Evolutionary conservation across 2,888 invertebrate genomes (phyloP), one percentile per base, ranked within the genome.

Genomic region (Andrena camellia): DNA sequence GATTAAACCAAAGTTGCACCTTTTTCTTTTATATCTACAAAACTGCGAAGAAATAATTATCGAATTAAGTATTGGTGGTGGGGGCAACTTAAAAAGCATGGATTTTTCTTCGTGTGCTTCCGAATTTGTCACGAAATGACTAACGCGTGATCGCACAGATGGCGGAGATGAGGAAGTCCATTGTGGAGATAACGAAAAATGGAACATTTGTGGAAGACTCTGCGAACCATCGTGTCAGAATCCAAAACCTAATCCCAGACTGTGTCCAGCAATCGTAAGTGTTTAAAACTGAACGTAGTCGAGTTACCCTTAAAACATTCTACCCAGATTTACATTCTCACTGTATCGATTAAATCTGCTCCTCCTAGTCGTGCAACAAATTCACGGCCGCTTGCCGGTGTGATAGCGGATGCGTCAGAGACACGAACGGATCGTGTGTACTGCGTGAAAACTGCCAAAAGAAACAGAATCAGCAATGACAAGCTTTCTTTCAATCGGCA

Each of bases 181-280:
- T 0, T 54, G 54, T 2, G 2, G 1, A 54, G 0, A 8, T 26
- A 57, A 57, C 3, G 26, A 57, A 26, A 4, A 2, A 26, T 57
- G 13, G 26, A 0, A 13, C 10, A 2, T 26, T 8, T 57, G 57
- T 57, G 57, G 57, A 13, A 2, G 0, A 26, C 1, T 57, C 23
- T 57, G 57, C 23, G 57, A 57, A 57, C 23, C 57, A 57, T 2
- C 54, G n/a, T 54, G 54, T 23, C 0, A 1, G 2, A 0, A 1
- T 10, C 57, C 1, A 23, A 0, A 4, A 0, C 57, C 1, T 10
- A 0, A 2, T 1, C 57, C 0, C 2, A 0, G 1, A 8, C 5
- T 2, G 10, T 57, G 57, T 26, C 57, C 26, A 10, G 3, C 13
- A 3, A 26, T 4, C 8, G 57, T 57, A 23, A 57, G 57, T 57